Evolutionary conservation across 2,888 invertebrate genomes (phyloP).

Genomic region (Elegia similella): DNA sequence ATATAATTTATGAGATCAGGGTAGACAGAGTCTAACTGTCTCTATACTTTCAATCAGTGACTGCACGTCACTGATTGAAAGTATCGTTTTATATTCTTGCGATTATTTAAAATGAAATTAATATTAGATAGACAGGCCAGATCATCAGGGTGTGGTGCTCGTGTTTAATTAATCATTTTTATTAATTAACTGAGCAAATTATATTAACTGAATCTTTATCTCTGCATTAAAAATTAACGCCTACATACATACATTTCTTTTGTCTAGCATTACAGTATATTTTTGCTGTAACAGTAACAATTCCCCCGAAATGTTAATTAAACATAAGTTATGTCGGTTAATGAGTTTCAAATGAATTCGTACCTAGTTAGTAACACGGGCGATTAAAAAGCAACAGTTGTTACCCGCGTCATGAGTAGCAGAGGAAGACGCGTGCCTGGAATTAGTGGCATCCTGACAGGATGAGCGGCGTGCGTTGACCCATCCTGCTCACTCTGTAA

Average conservation of each 20-base stretch:
- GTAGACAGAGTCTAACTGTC: no score
- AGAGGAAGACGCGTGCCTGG: slow-evolving; percentile 62
- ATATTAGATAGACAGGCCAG: no score
- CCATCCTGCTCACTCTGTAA: slow-evolving; percentile 25
- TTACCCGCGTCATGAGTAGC: slow-evolving; percentile 23
- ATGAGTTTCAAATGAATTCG: slow-evolving; percentile 26
- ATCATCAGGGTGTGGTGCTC: neutral
- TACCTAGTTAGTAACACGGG: slow-evolving; percentile 17
- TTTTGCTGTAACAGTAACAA: slow-evolving; percentile 21
- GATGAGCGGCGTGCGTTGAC: slow-evolving; percentile 65
- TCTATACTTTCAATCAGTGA: no score
- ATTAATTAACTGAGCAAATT: neutral
- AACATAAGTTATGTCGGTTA: slow-evolving; percentile 24
- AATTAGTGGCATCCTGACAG: slow-evolving; percentile 74
- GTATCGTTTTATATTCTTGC: no score
- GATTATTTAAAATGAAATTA: no score
- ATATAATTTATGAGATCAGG: no score
- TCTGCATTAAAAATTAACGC: neutral
- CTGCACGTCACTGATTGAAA: no score
- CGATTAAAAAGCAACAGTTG: slow-evolving; percentile 26
- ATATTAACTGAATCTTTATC: neutral
- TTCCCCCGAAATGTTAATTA: slow-evolving; percentile 25
- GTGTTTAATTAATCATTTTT: neutral
- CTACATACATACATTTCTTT: neutral
- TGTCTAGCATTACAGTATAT: neutral